Evolutionary conservation across 2,113 vertebrate species (phyloP), one percentile per base, ranked within the genome.

Genomic region (Gobius niger): DNA sequence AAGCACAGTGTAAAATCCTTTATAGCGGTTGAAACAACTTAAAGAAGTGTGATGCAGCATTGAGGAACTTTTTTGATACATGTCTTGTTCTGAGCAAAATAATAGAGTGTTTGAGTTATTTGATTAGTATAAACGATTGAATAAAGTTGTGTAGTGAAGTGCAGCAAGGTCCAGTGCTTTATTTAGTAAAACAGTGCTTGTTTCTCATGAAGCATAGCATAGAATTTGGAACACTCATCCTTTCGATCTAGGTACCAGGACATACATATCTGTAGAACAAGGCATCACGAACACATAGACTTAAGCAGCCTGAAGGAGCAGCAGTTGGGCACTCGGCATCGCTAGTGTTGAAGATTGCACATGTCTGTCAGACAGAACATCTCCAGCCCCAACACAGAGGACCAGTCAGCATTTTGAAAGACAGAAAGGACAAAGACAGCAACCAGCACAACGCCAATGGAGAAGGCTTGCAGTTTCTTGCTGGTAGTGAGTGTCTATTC

Each of bases 341-440:
- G 90, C 88, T 94, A 94, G 85, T 94, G 91, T 94, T 94, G 93
- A 95, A 92, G 94, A 96, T 94, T 94, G 91, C 93, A 95, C 91
- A 90, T 94, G 94, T 79, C 89, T 92, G 68, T 96, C 95, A 98
- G 96, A 96, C 95, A 97, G 96, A 83, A 94, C 94, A 94, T 89
- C 90, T 92, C 94, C 95, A 77, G 93, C 95, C 91, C 94, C 91
- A 96, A 95, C 94, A 94, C 94, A 95, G 91, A 95, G 95, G 95
- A 97, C 95, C 93, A 96, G 96, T 93, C 96, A 97, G 96, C 95
- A 89, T 94, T 94, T 95, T 91, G 78, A 94, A 40, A 60, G 90
- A 94, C 92, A 95, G 93, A 90, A 80, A 93, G 94, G 93, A 94
- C 93, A 85, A 57, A 96, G 95, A 94, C 95, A 95, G 96, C 95